These are phyloP conservation scores for Takifugu rubripes DNA, from an alignment of 2,797 vertebrate genomes.

Conservation along the genomic window DNA sequence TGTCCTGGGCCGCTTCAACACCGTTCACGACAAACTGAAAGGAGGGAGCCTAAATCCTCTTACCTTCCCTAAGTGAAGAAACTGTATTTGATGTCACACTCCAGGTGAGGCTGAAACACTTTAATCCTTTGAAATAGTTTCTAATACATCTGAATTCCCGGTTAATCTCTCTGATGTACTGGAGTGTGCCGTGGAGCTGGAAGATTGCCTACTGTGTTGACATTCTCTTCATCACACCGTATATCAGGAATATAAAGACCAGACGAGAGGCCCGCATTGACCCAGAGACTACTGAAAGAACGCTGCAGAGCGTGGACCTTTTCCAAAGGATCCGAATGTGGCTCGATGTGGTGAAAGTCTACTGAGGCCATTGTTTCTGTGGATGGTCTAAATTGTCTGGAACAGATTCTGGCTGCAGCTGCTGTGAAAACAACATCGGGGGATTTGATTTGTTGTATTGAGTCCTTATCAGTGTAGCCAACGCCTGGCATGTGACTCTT, in stretches of 20 bases:
- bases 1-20: constrained; percentile 57
- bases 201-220: constrained; percentile 51
- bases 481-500: constrained; percentile 64
- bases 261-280: constrained; percentile 48
- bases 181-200: constrained; percentile 39
- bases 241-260: constrained; percentile 34
- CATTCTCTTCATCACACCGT: constrained; percentile 59
- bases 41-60: constrained; percentile 60
- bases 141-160: constrained; percentile 70
- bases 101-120: constrained; percentile 63
- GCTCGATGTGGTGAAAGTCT: constrained; percentile 27
- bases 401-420: constrained; percentile 36
- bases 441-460: constrained; percentile 29
- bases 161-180: constrained; percentile 65
- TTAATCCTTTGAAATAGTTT: constrained; percentile 73
- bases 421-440: constrained; percentile 33
- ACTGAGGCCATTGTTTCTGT: constrained; percentile 30
- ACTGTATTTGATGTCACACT: constrained; percentile 66
- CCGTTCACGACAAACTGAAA: constrained; percentile 62
- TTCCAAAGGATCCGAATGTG: constrained; percentile 21
- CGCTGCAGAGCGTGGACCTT: constrained; percentile 27
- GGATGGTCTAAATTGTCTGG: constrained; percentile 34
- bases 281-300: constrained; percentile 37
- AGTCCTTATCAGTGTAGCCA: constrained; percentile 56
- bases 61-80: constrained; percentile 56